Evolutionary conservation across 2,888 invertebrate genomes (phyloP), one percentile per base, ranked within the genome.

Genomic region (Mesoligia furuncula): DNA sequence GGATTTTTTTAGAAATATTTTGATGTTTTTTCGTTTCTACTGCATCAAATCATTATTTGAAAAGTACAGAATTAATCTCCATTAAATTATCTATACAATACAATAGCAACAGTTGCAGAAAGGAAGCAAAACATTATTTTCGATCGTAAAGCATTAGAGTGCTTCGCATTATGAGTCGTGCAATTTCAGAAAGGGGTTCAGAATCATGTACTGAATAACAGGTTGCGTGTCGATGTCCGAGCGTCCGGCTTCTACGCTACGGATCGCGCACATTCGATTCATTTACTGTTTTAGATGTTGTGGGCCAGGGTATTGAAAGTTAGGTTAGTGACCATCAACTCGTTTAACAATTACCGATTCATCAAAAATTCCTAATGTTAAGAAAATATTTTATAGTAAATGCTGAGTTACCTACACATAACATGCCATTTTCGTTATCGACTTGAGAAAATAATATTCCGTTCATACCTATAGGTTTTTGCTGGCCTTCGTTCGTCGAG

Each of bases 371-470:
- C 15, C 8, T 39, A n/a, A 0, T n/a, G 3, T 65, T n/a, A 39
- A 27, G 20, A 62, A 59, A 27, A 27, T 20, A 27, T 39, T 57
- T 39, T 62, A 24, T 54, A 17, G 54, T 17, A 65, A 31, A 9
- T 48, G 13, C 20, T 51, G 9, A 27, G 9, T 70, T 39, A 9
- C 15, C 9, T 15, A 13, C 20, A 36, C 45, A 20, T 66, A 45
- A 24, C 45, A 69, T n/a, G 24, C 48, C 20, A 39, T 39, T 71
- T 2, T 1, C 20, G 39, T 51, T 39, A 54, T 73, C 72, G 17
- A 24, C 73, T 3, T n/a, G n/a, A 31, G 31, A 73, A 42, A 31
- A 17, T 51, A 39, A 73, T 73, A 54, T 73, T 15, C 39, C 39
- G 20, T 70, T 27, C 15, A 17, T 39, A 27, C 24, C 51, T 51